Evolutionary conservation across 1,140 invertebrate species (phyloP).

Genomic region (Neotoxoptera formosana): DNA sequence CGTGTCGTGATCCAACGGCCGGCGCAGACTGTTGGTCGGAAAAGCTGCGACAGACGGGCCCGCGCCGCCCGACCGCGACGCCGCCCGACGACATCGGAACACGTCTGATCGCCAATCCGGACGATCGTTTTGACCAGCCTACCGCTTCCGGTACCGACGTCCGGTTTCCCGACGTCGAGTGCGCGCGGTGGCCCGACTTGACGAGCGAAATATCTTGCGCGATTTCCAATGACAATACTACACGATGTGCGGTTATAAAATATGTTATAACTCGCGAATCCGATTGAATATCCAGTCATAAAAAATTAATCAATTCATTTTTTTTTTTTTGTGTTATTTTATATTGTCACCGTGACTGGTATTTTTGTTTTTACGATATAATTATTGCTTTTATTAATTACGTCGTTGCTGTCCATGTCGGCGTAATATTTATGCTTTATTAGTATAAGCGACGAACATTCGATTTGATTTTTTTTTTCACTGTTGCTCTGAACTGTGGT

Average conservation of each 20-base stretch:
- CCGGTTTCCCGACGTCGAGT: neutral
- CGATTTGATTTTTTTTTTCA: too few species aligned
- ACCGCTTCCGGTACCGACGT: neutral
- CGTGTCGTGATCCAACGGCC: neutral
- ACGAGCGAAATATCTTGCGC: neutral
- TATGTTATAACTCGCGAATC: neutral
- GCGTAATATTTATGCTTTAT: too few species aligned
- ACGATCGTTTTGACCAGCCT: neutral
- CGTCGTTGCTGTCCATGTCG: too few species aligned
- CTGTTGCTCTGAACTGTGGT: neutral
- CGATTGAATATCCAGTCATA: too few species aligned
- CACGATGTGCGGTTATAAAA: neutral
- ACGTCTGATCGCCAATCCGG: neutral
- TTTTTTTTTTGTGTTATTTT: too few species aligned
- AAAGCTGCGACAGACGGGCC: neutral
- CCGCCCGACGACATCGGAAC: neutral
- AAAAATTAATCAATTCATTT: too few species aligned
- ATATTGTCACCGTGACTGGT: too few species aligned
- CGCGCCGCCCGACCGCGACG: neutral
- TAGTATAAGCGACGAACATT: too few species aligned
- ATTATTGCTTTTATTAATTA: too few species aligned
- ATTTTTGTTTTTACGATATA: too few species aligned
- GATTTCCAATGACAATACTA: neutral
- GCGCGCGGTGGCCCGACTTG: neutral
- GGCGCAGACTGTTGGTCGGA: neutral